Evolutionary conservation across 2,888 invertebrate species (phyloP), one percentile per base, ranked within the genome.

Genomic region (Sclerodermus sp.): DNA sequence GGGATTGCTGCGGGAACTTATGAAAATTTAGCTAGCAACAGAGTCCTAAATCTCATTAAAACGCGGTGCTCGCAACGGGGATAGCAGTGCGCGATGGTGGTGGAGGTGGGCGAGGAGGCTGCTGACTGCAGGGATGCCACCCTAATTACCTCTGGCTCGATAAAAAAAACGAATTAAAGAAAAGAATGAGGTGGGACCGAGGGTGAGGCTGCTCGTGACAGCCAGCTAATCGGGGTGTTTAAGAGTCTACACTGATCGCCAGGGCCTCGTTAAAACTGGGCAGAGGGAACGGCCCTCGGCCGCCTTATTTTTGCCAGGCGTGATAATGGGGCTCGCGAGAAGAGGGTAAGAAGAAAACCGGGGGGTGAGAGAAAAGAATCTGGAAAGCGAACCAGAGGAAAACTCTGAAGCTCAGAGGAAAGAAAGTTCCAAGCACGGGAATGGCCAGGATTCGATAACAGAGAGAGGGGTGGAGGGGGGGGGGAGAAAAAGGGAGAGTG

Each of bases 191-290:
- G 70, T 67, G 72, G 73, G 52, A 61, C 58, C 64, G 68, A 71
- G 75, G 74, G 70, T 71, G 75, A 34, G 70, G 67, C 77, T 77
- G 77, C 67, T 74, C 74, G 71, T 77, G 77, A 77, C 77, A 77
- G 77, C 76, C 69, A 73, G 77, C 76, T 77, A 77, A 77, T 77
- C 77, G 77, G 76, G 76, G 77, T 77, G 76, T 77, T 77, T 77
- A 76, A 77, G 76, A 74, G 76, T 77, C 77, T 76, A 74, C 76
- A 76, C 74, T 75, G 75, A 77, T 76, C 77, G 77, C 70, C 68
- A 56, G 68, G 74, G 70, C 71, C 70, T 74, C 74, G 76, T 77
- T 77, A 75, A 74, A 77, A 72, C 68, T 58, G 60, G 56, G 66
- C 52, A 50, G 64, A 58, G 71, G 67, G 69, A 72, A 69, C 62